Evolutionary conservation across 1,140 invertebrate species (phyloP).

Genomic region (Drosophila willistoni): DNA sequence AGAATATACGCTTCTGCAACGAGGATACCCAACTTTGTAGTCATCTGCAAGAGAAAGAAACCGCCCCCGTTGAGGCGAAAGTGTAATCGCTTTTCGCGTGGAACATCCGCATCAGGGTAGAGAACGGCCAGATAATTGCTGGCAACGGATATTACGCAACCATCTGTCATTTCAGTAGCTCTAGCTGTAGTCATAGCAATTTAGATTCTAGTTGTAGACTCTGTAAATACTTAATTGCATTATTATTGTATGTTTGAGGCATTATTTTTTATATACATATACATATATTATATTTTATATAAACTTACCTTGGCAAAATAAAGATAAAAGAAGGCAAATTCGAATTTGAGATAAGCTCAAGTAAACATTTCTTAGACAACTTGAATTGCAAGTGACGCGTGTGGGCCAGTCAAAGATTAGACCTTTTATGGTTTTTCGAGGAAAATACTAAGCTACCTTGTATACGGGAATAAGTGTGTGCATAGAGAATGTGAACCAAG

Average conservation of each 20-base stretch:
- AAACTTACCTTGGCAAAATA: constrained; percentile 7
- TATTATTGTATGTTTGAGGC: constrained; percentile 32
- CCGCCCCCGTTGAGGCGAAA: constrained; percentile 31
- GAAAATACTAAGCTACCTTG: background rate
- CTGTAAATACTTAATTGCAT: constrained; percentile 50
- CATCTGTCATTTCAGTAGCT: background rate
- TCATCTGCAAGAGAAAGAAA: constrained; percentile 40
- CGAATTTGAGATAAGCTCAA: constrained; percentile 7
- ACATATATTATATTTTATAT: constrained; percentile 11
- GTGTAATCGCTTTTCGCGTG: constrained; percentile 13
- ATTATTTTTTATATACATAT: background rate
- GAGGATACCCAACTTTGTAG: constrained; percentile 44
- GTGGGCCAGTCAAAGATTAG: background rate
- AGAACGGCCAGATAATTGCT: constrained; percentile 6
- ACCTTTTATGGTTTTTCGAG: background rate
- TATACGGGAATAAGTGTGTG: background rate
- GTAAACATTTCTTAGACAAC: background rate
- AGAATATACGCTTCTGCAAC: constrained; percentile 60
- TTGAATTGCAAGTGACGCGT: constrained; percentile 1
- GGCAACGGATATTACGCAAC: constrained; percentile 42
- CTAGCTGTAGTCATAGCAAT: constrained; percentile 32
- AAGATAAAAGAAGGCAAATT: constrained; percentile 23
- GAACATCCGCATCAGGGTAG: background rate
- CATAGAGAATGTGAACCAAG: background rate
- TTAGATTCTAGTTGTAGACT: constrained; percentile 47